These are phyloP conservation scores for Thoracochromis brauschi DNA, from an alignment of 2,113 vertebrate genomes.

Conservation along the genomic window DNA sequence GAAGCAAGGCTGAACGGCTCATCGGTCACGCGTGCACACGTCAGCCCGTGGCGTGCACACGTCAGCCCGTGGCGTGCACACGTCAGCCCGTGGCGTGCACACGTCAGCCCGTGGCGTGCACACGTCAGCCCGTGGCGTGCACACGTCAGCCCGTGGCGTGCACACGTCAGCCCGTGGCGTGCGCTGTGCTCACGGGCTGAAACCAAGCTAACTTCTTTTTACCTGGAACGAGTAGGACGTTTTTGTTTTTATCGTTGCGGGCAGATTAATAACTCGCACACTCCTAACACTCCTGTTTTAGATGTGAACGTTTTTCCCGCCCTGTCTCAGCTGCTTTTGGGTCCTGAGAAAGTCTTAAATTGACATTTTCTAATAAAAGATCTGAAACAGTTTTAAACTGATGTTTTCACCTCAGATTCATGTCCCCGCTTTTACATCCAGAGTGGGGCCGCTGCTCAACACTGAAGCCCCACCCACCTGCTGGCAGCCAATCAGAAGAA, in stretches of 20 bases:
- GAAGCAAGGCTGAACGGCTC: not conserved
- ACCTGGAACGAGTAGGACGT: not conserved
- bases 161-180: not conserved
- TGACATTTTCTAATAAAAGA: not conserved
- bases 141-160: not conserved
- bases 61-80: not conserved
- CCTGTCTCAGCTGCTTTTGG: not conserved
- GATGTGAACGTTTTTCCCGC: not conserved
- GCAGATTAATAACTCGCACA: rapidly evolving
- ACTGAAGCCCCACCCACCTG: not conserved
- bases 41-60: too few relatives aligned
- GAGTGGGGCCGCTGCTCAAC: rapidly evolving
- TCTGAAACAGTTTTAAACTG: not conserved
- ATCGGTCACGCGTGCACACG: rapidly evolving
- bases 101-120: not conserved
- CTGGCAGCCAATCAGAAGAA: not conserved
- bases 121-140: not conserved
- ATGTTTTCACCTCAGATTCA: not conserved
- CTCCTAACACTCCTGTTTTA: not conserved
- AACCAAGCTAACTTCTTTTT: not conserved
- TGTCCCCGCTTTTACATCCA: not conserved
- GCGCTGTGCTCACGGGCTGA: not conserved
- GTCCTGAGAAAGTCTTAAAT: not conserved
- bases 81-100: not conserved
- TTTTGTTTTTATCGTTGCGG: not conserved